A percentile compares a stretch with the other conserved stretches of the same genome.
Evolutionary conservation across 1,140 invertebrate genomes (phyloP).

Genomic region (Littorina saxatilis): DNA sequence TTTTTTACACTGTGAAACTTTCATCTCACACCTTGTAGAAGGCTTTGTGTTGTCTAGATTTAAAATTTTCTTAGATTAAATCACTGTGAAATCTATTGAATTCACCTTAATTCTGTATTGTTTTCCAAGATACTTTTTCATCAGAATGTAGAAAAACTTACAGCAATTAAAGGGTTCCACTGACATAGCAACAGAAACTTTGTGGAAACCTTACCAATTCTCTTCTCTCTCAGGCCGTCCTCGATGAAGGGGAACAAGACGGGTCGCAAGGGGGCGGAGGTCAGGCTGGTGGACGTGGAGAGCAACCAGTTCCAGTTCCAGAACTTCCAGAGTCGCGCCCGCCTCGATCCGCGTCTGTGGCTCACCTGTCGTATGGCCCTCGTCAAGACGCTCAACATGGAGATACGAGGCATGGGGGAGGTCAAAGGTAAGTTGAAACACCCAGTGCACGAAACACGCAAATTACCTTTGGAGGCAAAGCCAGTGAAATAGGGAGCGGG

Average conservation of each 20-base stretch:
- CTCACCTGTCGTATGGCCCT: conserved; percentile 67
- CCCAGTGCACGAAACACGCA: neutral
- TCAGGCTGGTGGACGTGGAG: conserved; percentile 61
- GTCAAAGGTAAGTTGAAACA: conserved; percentile 70
- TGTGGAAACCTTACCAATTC: too few relatives aligned
- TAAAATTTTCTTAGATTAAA: too few relatives aligned
- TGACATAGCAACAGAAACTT: too few relatives aligned
- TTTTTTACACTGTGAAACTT: too few relatives aligned
- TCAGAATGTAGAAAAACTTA: neutral
- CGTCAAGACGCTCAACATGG: conserved; percentile 63
- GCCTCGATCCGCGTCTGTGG: conserved; percentile 72
- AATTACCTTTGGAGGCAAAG: too few relatives aligned
- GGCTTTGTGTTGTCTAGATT: too few relatives aligned
- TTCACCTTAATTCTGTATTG: too few relatives aligned
- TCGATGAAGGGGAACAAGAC: conserved; percentile 60
- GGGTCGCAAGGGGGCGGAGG: conserved; percentile 34
- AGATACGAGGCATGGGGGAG: conserved; percentile 72
- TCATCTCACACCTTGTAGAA: too few relatives aligned
- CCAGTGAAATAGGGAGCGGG: neutral
- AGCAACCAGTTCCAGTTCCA: conserved; percentile 70
- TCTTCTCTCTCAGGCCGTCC: conserved; percentile 55
- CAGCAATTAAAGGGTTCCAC: too few relatives aligned
- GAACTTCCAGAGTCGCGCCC: conserved; percentile 71
- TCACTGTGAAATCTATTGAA: too few relatives aligned
- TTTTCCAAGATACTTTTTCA: too few relatives aligned